Base-by-base conservation (phyloP, 2,797 vertebrate species). In the Huso huso region DNA sequence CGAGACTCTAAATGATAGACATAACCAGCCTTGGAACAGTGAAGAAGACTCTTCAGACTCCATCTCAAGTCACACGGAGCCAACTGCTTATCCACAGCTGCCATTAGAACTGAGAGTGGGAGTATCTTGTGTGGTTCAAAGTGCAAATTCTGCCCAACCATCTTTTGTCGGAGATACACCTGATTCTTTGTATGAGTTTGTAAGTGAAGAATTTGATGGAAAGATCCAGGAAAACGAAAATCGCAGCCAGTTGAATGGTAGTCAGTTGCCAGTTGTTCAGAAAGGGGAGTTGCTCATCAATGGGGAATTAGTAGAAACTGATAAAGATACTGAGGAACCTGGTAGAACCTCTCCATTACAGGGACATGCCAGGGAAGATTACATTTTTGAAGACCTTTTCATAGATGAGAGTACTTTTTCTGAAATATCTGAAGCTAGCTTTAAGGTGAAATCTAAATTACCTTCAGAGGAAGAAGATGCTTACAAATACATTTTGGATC, bases 381-480 rank as follows among this genome's bases (percentile, higher is more conserved):
- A 50, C 0, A 9, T 59, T 3, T 53, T 53, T 50, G 49, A 55
- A 1, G 83, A 85, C 50, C 75, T 78, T 2, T 84, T 75, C 53
- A 71, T 75, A 0, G 84, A 87, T 67, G 86, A 89, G 69, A 84
- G 82, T 1, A 81, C 84, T 73, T 84, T 75, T 66, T 87, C 84
- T 0, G 69, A 82, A 8, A 79, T 77, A 68, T 89, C 86, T 10
- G 7, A 81, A 64, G 83, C 87, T 64, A 81, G 74, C 64, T 75
- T 72, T 11, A 80, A 81, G 65, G 79, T 77, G 15, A 75, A 67
- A 65, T 62, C 62, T 4, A 73, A 75, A 53, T 65, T 51, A 51
- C 63, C 69, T 18, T 79, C 69, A 9, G 83, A 79, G n/a, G 76
- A 81, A 58, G 81, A 78, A 8, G 74, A 84, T 10, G 75, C 77